These are phyloP conservation scores for Meda fulgida DNA, from an alignment of 2,797 vertebrate species.

Conservation along the genomic window DNA sequence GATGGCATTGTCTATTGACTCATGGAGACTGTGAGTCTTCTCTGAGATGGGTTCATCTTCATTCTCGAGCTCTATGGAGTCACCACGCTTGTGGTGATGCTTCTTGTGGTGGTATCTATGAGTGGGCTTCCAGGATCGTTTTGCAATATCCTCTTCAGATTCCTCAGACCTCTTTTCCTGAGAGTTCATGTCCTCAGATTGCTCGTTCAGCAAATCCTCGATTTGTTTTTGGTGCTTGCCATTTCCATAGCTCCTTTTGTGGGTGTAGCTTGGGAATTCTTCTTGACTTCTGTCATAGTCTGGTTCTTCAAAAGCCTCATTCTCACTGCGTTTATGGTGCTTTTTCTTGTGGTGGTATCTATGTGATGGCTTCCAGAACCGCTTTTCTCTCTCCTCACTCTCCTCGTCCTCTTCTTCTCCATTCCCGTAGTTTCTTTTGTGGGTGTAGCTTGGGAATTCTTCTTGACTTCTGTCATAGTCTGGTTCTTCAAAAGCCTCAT, in stretches of 20 bases:
- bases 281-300: slow-evolving; percentile 68
- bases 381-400: slow-evolving; percentile 53
- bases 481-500: slow-evolving; percentile 48
- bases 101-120: slow-evolving; percentile 73
- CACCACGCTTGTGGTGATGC: slow-evolving; percentile 43
- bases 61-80: slow-evolving; percentile 28
- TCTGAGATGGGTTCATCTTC: slow-evolving; percentile 19
- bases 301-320: slow-evolving; percentile 50
- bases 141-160: slow-evolving; percentile 8
- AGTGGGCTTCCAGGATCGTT: slow-evolving; percentile 68
- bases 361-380: slow-evolving; percentile 57
- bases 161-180: slow-evolving; percentile 37
- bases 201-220: slow-evolving; percentile 59
- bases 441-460: slow-evolving; percentile 58
- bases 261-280: slow-evolving; percentile 59
- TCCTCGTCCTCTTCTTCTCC: slow-evolving; percentile 66
- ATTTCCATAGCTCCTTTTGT: slow-evolving; percentile 52
- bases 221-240: slow-evolving; percentile 54
- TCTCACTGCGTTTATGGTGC: slow-evolving; percentile 60
- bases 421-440: slow-evolving; percentile 48
- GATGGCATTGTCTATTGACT: slow-evolving; percentile 1
- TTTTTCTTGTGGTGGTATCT: slow-evolving; percentile 65
- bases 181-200: slow-evolving; percentile 27
- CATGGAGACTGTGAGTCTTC: slow-evolving; percentile 16
- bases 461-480: slow-evolving; percentile 67